A percentile compares a stretch with the other conserved stretches of the same genome.
These are phyloP conservation scores for Rhaphigaster nebulosa DNA, from an alignment of 2,888 invertebrate genomes.

Conservation along the genomic window DNA sequence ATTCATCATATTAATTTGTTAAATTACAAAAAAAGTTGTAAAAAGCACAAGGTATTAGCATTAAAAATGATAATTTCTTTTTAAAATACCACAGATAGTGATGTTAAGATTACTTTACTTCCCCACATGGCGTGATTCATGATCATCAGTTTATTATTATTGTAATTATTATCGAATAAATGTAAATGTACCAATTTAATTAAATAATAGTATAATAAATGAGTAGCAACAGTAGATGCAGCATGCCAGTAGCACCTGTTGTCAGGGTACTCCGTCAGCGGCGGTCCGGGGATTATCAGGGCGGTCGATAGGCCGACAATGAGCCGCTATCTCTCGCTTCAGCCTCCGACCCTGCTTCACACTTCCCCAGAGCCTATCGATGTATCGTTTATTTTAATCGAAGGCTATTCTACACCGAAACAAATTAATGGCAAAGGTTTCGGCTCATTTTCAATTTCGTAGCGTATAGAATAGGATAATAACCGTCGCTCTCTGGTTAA, in stretches of 20 bases:
- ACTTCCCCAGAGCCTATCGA: neutral
- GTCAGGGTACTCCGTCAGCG: neutral
- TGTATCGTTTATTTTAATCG: constrained; percentile 15
- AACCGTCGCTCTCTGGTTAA: neutral
- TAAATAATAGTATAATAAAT: neutral
- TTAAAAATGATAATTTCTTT: too few species aligned
- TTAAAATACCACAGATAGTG: too few species aligned
- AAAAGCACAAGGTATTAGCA: too few species aligned
- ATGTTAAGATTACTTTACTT: too few species aligned
- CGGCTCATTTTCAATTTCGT: neutral
- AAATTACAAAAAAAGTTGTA: too few species aligned
- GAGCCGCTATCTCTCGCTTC: constrained; percentile 30
- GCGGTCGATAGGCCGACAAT: constrained; percentile 48
- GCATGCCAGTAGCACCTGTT: neutral
- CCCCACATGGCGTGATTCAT: too few species aligned
- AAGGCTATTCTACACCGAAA: neutral
- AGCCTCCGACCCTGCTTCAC: neutral
- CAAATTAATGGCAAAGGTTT: neutral
- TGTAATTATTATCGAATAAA: too few species aligned
- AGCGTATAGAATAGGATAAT: neutral
- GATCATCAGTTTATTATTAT: too few species aligned
- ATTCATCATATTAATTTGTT: too few species aligned
- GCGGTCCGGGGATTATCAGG: constrained; percentile 13
- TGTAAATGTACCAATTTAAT: neutral
- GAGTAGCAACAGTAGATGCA: neutral